A percentile compares a stretch with the other conserved stretches of the same genome.
These are phyloP conservation scores for Whitmania pigra DNA, from an alignment of 1,140 invertebrate species.

Conservation along the genomic window DNA sequence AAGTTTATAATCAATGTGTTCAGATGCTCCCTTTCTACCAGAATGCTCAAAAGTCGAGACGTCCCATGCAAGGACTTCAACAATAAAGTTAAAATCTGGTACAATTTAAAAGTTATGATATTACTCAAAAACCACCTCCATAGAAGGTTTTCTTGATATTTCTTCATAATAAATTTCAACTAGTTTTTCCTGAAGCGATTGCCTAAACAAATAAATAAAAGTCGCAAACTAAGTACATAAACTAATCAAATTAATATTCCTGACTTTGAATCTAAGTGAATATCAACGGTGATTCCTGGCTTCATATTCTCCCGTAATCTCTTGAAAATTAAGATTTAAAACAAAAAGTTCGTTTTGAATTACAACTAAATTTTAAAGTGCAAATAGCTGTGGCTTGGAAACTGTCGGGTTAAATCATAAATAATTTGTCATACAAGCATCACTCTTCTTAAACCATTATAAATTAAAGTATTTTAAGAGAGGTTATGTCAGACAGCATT, in stretches of 20 bases:
- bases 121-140: constrained; percentile 27
- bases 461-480: neutral
- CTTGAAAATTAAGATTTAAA: too few relatives aligned
- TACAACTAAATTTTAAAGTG: too few relatives aligned
- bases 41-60: constrained; percentile 59
- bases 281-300: too few relatives aligned
- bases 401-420: too few relatives aligned
- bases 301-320: too few relatives aligned
- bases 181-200: constrained; percentile 37
- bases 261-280: too few relatives aligned
- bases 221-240: too few relatives aligned
- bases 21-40: constrained; percentile 67
- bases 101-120: neutral
- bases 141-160: constrained; percentile 32
- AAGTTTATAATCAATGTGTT: constrained; percentile 79
- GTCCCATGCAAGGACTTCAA: too few relatives aligned
- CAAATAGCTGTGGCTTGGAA: too few relatives aligned
- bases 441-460: neutral
- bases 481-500: neutral
- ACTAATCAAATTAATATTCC: too few relatives aligned
- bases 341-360: too few relatives aligned
- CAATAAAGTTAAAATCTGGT: too few relatives aligned
- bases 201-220: constrained; percentile 28
- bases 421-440: neutral
- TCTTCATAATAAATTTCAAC: constrained; percentile 40